Base-by-base conservation (phyloP, 2,888 invertebrate genomes). In the Drosophila neonasuta region DNA sequence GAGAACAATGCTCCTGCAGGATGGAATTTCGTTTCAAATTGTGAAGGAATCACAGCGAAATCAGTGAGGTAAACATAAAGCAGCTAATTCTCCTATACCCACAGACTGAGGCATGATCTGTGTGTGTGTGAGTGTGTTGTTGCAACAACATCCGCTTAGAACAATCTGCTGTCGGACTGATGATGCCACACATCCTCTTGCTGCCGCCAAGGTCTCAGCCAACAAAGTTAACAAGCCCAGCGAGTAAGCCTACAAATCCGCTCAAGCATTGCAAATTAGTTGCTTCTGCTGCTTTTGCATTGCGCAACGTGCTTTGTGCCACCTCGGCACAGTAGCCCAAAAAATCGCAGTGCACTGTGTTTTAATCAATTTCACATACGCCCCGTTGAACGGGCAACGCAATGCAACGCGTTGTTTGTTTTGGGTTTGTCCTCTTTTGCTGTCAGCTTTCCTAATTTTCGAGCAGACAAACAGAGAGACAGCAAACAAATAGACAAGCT, bases 201-300 rank as follows among this genome's bases (percentile, higher is more conserved):
- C 20, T 20, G 10, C 34, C 11, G 55, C 24, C 64, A 55, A 55
- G 71, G 64, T 24, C 24, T 24, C 24, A 24, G 24, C 24, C 24
- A 24, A 24, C 24, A 24, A 24, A 24, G 24, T 24, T 24, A 24
- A 5, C 24, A 24, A 24, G 24, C 62, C 54, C 70, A 52, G 52
- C n/a, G 17, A 11, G 15, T 55, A 6, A 58, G 71, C 82, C 85
- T 72, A 85, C 72, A 84, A 84, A 85, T 56, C 48, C 83, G 76
- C 80, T 80, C 71, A 83, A 83, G 80, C 83, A 84, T 85, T 81
- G 64, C 68, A 71, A 82, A 82, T 82, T 83, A 65, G 60, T 72
- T 73, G 63, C 72, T 71, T 2, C 17, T 42, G 17, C 20, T 20
- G 20, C 20, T 4, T 32, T 13, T 60, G 72, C 60, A 57, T 68